phyloP scores from a whole-genome alignment of 2,888 invertebrate genomes.

The Thymelicus sylvestris region DNA sequence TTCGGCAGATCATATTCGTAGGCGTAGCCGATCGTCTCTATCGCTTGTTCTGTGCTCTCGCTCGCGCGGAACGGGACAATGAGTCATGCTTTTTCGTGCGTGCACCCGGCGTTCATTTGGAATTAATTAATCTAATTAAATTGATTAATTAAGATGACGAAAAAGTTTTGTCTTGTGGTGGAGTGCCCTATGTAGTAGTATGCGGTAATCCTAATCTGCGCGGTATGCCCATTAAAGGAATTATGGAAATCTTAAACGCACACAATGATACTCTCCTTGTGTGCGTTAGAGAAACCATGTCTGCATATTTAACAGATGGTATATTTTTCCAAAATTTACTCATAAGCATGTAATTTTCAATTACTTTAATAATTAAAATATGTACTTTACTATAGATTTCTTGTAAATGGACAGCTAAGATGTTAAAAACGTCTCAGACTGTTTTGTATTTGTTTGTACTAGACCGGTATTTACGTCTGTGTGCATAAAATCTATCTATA shows the following conservation, averaged over 20 bases:
- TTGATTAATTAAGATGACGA: too few relatives aligned
- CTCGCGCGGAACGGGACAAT: too few relatives aligned
- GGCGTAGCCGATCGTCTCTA: too few relatives aligned
- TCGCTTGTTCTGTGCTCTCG: too few relatives aligned
- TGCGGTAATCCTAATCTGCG: too few relatives aligned
- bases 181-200: too few relatives aligned
- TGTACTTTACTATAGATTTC: not conserved
- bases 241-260: conserved; percentile 2
- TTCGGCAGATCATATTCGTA: too few relatives aligned
- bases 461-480: not conserved
- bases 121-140: too few relatives aligned
- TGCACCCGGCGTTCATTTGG: too few relatives aligned
- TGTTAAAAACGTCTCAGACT: not conserved
- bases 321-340: not conserved
- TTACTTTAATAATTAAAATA: not conserved
- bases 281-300: not conserved
- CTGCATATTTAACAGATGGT: not conserved
- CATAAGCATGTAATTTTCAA: not conserved
- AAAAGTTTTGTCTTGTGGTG: too few relatives aligned
- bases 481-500: not conserved
- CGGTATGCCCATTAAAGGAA: not conserved
- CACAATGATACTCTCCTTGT: not conserved
- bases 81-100: too few relatives aligned
- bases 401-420: not conserved
- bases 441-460: too few relatives aligned